These are phyloP conservation scores for Toxotes chatareus DNA, from an alignment of 2,113 vertebrate genomes.

Conservation along the genomic window DNA sequence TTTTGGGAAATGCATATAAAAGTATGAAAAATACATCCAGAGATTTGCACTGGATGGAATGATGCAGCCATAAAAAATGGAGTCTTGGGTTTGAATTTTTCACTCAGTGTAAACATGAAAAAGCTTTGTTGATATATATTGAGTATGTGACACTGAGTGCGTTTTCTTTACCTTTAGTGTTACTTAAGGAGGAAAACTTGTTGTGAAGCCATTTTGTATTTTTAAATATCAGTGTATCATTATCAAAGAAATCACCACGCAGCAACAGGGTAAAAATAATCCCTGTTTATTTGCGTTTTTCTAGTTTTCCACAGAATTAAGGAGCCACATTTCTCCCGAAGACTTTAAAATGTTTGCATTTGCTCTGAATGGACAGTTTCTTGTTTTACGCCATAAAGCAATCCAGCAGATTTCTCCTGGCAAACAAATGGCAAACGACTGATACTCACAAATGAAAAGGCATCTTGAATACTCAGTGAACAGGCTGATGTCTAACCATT, in stretches of 20 bases:
- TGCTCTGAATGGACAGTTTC: background rate
- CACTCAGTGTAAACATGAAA: background rate
- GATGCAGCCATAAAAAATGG: background rate
- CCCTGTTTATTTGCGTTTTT: background rate
- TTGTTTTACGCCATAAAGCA: background rate
- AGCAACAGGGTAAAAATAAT: background rate
- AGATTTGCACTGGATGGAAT: background rate
- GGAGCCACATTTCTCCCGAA: background rate
- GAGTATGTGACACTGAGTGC: background rate
- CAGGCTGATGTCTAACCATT: conserved; percentile 8
- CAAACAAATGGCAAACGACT: background rate
- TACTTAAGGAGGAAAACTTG: no score
- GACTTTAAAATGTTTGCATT: background rate
- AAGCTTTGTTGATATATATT: background rate
- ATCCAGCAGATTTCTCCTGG: background rate
- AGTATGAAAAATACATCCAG: background rate
- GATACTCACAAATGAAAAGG: background rate
- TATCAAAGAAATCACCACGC: background rate
- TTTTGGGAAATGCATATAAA: background rate
- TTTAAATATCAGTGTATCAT: background rate
- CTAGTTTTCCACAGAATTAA: background rate
- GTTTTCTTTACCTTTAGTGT: background rate
- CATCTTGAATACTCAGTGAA: background rate
- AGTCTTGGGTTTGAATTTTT: conserved; percentile 6
- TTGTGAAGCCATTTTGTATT: background rate